These are phyloP conservation scores for Callipepla squamata DNA, from an alignment of 2,113 vertebrate species.

Conservation along the genomic window DNA sequence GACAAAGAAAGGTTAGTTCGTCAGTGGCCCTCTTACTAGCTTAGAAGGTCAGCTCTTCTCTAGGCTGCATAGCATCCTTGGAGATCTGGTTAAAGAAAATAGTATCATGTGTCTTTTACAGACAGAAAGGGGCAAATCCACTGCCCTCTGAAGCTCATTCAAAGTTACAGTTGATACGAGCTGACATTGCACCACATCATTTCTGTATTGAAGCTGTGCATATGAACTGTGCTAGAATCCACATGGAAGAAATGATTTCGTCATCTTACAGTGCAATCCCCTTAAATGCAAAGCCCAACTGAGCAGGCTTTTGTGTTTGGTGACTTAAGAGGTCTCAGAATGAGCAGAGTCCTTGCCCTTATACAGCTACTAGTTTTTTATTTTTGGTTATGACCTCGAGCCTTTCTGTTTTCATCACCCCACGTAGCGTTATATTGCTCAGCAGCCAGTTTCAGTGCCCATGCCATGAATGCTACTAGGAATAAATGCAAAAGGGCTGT, in stretches of 20 bases:
- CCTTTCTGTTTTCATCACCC: background rate
- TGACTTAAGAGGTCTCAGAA: background rate
- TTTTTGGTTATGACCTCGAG: constrained; percentile 1
- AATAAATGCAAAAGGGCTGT: constrained; percentile 19
- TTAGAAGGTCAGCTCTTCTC: constrained; percentile 51
- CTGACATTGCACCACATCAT: constrained; percentile 9
- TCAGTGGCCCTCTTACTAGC: constrained; percentile 34
- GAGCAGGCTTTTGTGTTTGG: constrained; percentile 17
- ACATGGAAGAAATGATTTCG: background rate
- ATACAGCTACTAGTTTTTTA: background rate
- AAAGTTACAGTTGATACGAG: constrained; percentile 38
- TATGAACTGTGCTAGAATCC: constrained; percentile 30
- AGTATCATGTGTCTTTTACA: constrained; percentile 41
- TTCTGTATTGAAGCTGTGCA: background rate
- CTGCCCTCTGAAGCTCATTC: constrained; percentile 49
- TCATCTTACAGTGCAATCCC: constrained; percentile 6
- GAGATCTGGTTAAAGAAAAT: constrained; percentile 59
- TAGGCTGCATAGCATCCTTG: constrained; percentile 54
- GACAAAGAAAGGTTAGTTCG: constrained; percentile 37
- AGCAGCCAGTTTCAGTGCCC: background rate
- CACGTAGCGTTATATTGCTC: background rate
- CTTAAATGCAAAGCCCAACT: background rate
- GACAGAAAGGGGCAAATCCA: constrained; percentile 28
- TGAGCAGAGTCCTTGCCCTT: background rate
- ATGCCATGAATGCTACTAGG: background rate